phyloP scores from a whole-genome alignment of 1,140 invertebrate genomes.

The Nylanderia fulva region DNA sequence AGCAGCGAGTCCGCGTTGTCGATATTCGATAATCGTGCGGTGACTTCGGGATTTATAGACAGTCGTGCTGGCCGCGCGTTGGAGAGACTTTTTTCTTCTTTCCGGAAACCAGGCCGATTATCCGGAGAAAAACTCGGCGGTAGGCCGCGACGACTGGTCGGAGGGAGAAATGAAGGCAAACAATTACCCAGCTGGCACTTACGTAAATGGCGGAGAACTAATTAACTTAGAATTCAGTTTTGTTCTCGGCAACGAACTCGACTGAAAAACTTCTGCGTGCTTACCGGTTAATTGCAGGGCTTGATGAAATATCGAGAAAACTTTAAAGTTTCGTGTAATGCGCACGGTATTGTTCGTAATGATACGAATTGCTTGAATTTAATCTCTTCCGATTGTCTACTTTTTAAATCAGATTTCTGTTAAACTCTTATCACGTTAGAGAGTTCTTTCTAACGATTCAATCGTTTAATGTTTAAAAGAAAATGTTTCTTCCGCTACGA shows the following conservation, averaged over 20 bases:
- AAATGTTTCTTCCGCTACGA: not conserved
- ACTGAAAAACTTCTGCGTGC: conserved; percentile 56
- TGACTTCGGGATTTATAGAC: conserved; percentile 46
- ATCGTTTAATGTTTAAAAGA: not conserved
- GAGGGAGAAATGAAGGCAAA: conserved; percentile 59
- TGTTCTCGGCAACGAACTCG: conserved; percentile 60
- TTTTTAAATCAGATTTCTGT: conserved; percentile 46
- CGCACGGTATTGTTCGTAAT: conserved; percentile 51
- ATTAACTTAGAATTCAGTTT: conserved; percentile 70
- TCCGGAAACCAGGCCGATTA: conserved; percentile 58
- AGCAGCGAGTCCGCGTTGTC: conserved; percentile 66
- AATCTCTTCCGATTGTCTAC: conserved; percentile 34
- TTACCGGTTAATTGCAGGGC: conserved; percentile 55
- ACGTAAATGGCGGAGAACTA: conserved; percentile 63
- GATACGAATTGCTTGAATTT: conserved; percentile 56
- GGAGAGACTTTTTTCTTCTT: conserved; percentile 11
- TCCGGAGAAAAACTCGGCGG: conserved; percentile 49
- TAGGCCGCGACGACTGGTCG: conserved; percentile 31
- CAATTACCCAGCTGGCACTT: conserved; percentile 64
- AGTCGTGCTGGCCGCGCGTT: not conserved
- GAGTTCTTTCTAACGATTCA: not conserved
- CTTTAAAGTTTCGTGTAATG: conserved; percentile 58
- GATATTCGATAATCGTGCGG: conserved; percentile 67
- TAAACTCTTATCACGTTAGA: not conserved
- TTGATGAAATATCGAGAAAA: conserved; percentile 57